A percentile compares a stretch with the other conserved stretches of the same genome.
Evolutionary conservation across 2,888 invertebrate species (phyloP).

Genomic region (Gymnocheta viridis): DNA sequence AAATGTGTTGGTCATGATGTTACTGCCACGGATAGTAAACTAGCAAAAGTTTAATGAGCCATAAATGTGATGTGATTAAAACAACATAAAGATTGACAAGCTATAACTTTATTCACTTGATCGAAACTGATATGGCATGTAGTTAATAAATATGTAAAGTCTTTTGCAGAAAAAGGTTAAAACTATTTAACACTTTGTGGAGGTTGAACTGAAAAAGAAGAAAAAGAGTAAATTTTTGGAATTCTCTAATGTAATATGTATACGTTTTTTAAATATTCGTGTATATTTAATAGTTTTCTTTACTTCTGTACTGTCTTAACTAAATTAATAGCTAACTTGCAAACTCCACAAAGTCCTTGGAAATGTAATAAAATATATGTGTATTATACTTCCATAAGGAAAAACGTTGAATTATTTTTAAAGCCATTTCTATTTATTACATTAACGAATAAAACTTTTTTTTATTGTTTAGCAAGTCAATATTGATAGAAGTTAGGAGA

Average conservation of each 20-base stretch:
- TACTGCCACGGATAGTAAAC: constrained; percentile 34
- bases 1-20: constrained; percentile 57
- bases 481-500: too few species aligned
- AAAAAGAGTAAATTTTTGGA: too few species aligned
- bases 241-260: too few species aligned
- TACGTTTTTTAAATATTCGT: too few species aligned
- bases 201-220: too few species aligned
- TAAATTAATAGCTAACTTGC: too few species aligned
- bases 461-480: too few species aligned
- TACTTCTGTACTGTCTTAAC: too few species aligned
- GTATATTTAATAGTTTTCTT: too few species aligned
- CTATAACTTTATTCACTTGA: constrained; percentile 32
- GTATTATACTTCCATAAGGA: background rate
- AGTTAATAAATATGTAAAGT: background rate
- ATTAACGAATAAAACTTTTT: background rate
- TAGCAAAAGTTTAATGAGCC: constrained; percentile 65
- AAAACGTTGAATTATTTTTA: background rate
- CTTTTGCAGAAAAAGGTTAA: background rate
- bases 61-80: constrained; percentile 66
- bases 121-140: constrained; percentile 50
- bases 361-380: too few species aligned
- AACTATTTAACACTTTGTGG: background rate
- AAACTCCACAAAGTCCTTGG: too few species aligned
- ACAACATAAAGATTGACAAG: constrained; percentile 45
- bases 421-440: background rate